phyloP scores from a whole-genome alignment of 2,113 vertebrate genomes.

The Gymnarchus niloticus region DNA sequence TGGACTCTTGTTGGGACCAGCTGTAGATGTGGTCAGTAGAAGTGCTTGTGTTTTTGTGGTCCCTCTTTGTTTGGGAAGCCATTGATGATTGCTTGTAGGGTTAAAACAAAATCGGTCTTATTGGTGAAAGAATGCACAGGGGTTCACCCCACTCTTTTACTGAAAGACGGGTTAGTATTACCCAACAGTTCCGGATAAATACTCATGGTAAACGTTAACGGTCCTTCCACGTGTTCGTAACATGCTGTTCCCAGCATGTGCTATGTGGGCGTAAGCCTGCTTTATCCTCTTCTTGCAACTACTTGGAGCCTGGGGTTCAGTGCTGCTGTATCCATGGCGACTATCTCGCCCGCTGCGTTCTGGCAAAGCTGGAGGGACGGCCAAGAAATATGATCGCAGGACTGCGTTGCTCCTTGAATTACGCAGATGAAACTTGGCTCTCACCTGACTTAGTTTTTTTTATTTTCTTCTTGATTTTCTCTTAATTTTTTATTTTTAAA shows the following conservation, averaged over 20 bases:
- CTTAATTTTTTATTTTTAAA: background rate
- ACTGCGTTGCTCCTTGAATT: background rate
- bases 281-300: background rate
- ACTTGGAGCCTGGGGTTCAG: background rate
- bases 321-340: background rate
- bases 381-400: background rate
- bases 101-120: background rate
- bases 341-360: background rate
- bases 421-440: background rate
- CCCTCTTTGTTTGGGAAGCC: background rate
- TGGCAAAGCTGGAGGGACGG: background rate
- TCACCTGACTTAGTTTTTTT: background rate
- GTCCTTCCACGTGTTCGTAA: background rate
- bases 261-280: background rate
- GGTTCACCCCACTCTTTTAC: background rate
- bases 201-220: too few species aligned
- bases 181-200: background rate
- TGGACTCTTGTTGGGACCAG: background rate
- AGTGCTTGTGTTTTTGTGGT: background rate
- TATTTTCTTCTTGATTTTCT: background rate
- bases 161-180: background rate
- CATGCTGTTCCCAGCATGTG: background rate
- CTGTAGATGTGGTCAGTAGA: background rate
- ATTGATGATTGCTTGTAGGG: background rate
- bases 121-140: background rate